Percentiles rank a stretch among this genome's conserved stretches.
Evolutionary conservation across 2,113 vertebrate genomes (phyloP).

Genomic region (Onychostruthus taczanowskii): DNA sequence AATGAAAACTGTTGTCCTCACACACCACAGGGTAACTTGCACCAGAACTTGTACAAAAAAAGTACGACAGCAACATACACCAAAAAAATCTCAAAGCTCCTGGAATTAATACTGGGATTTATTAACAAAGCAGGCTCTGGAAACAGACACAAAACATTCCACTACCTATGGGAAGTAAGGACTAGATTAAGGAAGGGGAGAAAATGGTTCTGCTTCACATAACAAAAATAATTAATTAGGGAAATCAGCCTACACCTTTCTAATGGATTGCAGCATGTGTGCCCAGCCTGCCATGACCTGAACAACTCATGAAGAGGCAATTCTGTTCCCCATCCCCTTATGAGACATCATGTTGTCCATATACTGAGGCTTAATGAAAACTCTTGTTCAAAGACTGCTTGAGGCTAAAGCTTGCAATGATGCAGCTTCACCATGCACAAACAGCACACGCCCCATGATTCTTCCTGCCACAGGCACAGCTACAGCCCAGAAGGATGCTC

Average conservation of each 20-base stretch:
- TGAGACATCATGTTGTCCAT: not conserved
- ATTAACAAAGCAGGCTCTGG: not conserved
- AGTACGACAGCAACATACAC: not conserved
- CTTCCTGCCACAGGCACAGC: not conserved
- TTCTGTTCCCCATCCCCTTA: not conserved
- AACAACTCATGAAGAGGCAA: not conserved
- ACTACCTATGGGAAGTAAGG: not conserved
- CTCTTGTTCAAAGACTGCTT: not conserved
- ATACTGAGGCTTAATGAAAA: not conserved
- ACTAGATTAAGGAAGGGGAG: not conserved
- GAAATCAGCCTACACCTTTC: not conserved
- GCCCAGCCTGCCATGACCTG: not conserved
- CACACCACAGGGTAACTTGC: not conserved
- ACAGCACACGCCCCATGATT: not conserved
- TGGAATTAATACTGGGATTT: not conserved
- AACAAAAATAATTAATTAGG: conserved; percentile 20
- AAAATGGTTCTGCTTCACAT: not conserved
- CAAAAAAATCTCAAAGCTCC: not conserved
- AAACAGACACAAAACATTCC: not conserved
- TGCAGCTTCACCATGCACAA: not conserved
- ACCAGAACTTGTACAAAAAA: not conserved
- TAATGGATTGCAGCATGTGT: not conserved
- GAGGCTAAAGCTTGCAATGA: not conserved
- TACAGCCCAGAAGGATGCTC: not conserved
- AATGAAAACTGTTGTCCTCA: not conserved